These are phyloP conservation scores for Macrosteles quadrilineatus DNA, from an alignment of 1,140 invertebrate species.

Conservation along the genomic window DNA sequence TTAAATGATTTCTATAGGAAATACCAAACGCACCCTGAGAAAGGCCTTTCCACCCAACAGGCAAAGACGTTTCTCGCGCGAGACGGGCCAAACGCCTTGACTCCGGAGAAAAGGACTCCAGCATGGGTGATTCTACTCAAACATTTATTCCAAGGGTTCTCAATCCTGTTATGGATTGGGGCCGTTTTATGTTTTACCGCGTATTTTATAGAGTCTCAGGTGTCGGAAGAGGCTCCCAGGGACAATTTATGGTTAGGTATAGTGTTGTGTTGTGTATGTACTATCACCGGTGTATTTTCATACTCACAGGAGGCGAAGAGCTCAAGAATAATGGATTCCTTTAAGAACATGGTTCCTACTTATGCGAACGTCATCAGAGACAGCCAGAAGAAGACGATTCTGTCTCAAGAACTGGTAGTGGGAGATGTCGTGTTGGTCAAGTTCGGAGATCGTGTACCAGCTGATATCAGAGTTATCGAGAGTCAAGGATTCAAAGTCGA, in stretches of 20 bases:
- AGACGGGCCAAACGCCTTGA: conserved; percentile 67
- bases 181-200: conserved; percentile 71
- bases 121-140: conserved; percentile 64
- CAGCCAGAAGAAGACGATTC: conserved; percentile 64
- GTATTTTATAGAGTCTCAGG: conserved; percentile 55
- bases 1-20: conserved; percentile 58
- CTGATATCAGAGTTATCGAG: conserved; percentile 72
- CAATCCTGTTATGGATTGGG: conserved; percentile 76
- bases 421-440: conserved; percentile 76
- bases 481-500: conserved; percentile 62
- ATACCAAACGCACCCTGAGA: conserved; percentile 43
- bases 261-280: conserved; percentile 68
- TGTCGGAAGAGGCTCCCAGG: conserved; percentile 52
- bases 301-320: conserved; percentile 65
- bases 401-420: conserved; percentile 63
- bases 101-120: conserved; percentile 61
- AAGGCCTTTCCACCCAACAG: conserved; percentile 56
- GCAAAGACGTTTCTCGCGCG: conserved; percentile 56
- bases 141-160: conserved; percentile 70
- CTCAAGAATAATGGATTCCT: conserved; percentile 73
- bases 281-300: conserved; percentile 65
- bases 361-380: conserved; percentile 53
- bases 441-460: conserved; percentile 72
- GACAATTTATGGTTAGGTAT: conserved; percentile 65
- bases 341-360: conserved; percentile 65